Conservation (phyloP, 2,888 invertebrate genomes). For the Mythimna vitellina region DNA sequence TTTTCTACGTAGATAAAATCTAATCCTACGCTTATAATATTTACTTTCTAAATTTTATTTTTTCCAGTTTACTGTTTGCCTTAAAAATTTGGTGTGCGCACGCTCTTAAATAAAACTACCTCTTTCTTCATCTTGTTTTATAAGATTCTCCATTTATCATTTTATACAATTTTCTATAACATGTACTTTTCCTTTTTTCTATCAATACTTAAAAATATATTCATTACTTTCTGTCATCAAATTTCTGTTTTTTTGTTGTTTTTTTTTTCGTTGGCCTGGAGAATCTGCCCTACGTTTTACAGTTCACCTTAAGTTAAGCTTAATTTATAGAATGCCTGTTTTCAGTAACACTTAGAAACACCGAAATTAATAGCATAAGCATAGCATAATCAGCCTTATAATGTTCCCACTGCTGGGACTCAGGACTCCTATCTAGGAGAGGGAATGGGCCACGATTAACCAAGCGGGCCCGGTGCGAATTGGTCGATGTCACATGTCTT, state of each 20-base stretch:
- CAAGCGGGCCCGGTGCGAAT: too few species aligned
- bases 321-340: constrained; percentile 32
- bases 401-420: too few species aligned
- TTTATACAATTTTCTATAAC: background rate
- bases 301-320: constrained; percentile 14
- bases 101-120: constrained; percentile 51
- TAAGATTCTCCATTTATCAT: constrained; percentile 13
- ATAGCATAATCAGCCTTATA: too few species aligned
- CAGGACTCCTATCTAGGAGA: too few species aligned
- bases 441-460: too few species aligned
- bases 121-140: constrained; percentile 39
- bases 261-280: background rate
- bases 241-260: background rate
- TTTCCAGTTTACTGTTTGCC: background rate
- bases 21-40: background rate
- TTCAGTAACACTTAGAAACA: constrained; percentile 1
- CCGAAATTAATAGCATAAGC: too few species aligned
- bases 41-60: background rate
- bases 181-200: background rate
- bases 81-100: constrained; percentile 20
- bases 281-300: constrained; percentile 9
- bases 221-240: background rate
- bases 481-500: too few species aligned
- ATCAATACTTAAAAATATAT: background rate
- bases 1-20: constrained; percentile 1